phyloP scores from a whole-genome alignment of 2,797 vertebrate species.

The Microctenopoma steveboyesi region DNA sequence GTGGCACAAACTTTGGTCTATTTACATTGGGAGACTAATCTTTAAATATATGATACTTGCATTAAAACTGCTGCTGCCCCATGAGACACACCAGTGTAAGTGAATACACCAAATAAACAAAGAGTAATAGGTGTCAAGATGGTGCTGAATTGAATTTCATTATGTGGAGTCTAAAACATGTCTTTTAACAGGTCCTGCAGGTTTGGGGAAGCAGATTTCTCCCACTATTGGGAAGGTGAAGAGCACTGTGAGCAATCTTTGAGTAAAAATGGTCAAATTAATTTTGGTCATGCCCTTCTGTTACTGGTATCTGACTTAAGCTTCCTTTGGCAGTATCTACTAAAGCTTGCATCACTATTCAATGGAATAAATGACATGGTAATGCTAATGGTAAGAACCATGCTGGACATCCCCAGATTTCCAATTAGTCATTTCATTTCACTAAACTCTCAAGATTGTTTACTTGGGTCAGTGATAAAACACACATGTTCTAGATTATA shows the following conservation, averaged over 20 bases:
- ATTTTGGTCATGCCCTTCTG: slow-evolving; percentile 5
- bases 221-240: slow-evolving; percentile 35
- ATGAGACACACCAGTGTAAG: too few species aligned
- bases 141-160: slow-evolving; percentile 36
- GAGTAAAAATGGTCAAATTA: slow-evolving; percentile 29
- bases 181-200: slow-evolving; percentile 1
- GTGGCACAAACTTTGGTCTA: neutral
- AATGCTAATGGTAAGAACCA: too few species aligned
- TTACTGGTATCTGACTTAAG: slow-evolving; percentile 1
- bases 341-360: too few species aligned
- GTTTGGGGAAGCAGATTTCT: slow-evolving; percentile 35
- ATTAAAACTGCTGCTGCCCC: neutral
- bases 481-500: slow-evolving; percentile 13
- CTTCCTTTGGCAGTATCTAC: too few species aligned
- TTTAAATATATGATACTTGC: slow-evolving; percentile 1
- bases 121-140: slow-evolving; percentile 4
- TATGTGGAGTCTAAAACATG: slow-evolving; percentile 1
- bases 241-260: slow-evolving; percentile 12
- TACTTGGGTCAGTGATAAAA: slow-evolving; percentile 11
- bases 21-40: neutral
- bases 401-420: too few species aligned
- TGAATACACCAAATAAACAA: too few species aligned
- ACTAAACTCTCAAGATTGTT: slow-evolving; percentile 1
- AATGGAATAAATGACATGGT: too few species aligned
- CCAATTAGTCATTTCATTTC: too few species aligned